These are phyloP conservation scores for Danio kyathit DNA, from an alignment of 2,797 vertebrate species.

Conservation along the genomic window DNA sequence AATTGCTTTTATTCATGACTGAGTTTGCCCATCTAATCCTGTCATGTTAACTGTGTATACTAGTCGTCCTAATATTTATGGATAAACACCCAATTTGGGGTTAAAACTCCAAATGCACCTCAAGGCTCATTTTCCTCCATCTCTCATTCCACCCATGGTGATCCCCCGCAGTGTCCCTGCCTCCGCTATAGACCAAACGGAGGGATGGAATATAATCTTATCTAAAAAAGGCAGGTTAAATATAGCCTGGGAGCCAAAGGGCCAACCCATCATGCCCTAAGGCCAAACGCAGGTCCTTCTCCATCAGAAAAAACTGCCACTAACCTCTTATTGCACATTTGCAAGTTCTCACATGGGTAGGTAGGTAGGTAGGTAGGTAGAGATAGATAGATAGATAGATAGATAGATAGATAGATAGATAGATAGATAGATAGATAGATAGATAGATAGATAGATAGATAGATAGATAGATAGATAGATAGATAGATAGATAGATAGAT, in stretches of 20 bases:
- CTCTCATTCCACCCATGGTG: conserved; percentile 29
- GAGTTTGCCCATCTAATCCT: not conserved
- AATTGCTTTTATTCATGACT: not conserved
- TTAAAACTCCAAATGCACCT: conserved; percentile 13
- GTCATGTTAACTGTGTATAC: not conserved
- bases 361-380: no score
- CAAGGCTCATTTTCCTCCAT: not conserved
- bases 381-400: no score
- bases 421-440: no score
- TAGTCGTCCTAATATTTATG: not conserved
- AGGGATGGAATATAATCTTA: conserved; percentile 71
- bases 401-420: no score
- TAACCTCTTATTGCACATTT: not conserved
- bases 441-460: no score
- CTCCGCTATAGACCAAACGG: conserved; percentile 48
- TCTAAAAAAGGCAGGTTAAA: conserved; percentile 71
- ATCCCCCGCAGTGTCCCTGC: conserved; percentile 36
- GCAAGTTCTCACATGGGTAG: not conserved
- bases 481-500: no score
- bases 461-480: no score
- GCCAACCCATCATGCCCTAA: conserved; percentile 57
- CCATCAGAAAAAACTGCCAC: conserved; percentile 6
- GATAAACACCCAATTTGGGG: not conserved
- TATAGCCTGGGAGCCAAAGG: conserved; percentile 65
- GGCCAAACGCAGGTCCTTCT: conserved; percentile 57